Base-by-base conservation (phyloP, 2,797 vertebrate genomes). In the Chromis chromis region DNA sequence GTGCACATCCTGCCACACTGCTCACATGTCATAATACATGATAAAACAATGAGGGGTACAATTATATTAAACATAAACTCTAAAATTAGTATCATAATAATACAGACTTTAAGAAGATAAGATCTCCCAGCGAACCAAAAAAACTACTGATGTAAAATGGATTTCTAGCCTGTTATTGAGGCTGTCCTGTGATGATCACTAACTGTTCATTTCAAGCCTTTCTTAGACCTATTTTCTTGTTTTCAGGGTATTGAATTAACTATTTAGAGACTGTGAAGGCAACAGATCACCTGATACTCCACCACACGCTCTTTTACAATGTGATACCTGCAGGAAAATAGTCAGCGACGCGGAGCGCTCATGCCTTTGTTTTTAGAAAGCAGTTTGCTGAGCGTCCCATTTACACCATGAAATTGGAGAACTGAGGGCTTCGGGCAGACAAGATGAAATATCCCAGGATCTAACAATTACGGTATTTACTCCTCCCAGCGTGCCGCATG, bases 231-330 rank as follows among this genome's bases (percentile, higher is more conserved):
- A 27, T 50, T 70, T 64, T 17, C 8, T 33, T 19, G 28, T 72
- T 78, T 80, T 71, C 53, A 21, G 50, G 27, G 57, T 58, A 69
- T 9, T 73, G 1, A 73, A 87, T 89, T 63, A 89, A 84, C 49
- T 66, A 88, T 86, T 88, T 85, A 86, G 42, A 79, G 63, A 16
- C 48, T 61, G 59, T 27, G n/a, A 54, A 69, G 66, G 27, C 21
- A 27, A 25, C 55, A 28, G 49, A 53, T 76, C 64, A 75, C 70
- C 59, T 25, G 65, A 88, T 57, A 59, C 81, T 46, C 13, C 33
- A 57, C 52, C 65, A 55, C 70, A 58, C 52, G 40, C 79, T 62
- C 54, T 22, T 27, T 58, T 61, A 70, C 55, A 64, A 58, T 9
- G 44, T 63, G 61, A 82, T 76, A 84, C 76, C 76, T 60, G 62